These are phyloP conservation scores for Myiotriccus ornatus DNA, from an alignment of 2,797 vertebrate species.

Conservation along the genomic window DNA sequence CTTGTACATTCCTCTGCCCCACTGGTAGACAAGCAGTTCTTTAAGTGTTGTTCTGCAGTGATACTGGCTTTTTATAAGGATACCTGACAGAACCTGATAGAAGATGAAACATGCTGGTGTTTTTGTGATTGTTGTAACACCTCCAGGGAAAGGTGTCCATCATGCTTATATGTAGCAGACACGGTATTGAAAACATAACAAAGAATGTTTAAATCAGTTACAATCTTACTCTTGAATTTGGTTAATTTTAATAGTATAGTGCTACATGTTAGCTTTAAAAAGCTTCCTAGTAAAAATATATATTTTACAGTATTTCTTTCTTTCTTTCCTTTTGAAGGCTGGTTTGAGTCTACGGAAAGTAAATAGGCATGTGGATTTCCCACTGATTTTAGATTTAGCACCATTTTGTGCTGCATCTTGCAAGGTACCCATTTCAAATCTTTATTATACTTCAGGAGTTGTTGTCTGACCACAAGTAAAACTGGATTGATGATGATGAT, in stretches of 20 bases:
- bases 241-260: background rate
- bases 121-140: background rate
- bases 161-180: background rate
- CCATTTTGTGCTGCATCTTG: constrained; percentile 93
- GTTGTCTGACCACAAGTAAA: background rate
- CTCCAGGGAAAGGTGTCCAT: background rate
- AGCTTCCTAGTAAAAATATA: background rate
- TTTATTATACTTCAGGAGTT: background rate
- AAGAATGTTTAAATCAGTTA: background rate
- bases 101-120: background rate
- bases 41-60: background rate
- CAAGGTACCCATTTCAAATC: constrained; percentile 82
- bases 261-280: background rate
- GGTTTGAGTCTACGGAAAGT: constrained; percentile 95
- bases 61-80: background rate
- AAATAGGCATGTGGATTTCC: constrained; percentile 96
- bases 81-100: background rate
- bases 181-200: background rate
- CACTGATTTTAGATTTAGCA: constrained; percentile 89
- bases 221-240: background rate
- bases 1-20: background rate
- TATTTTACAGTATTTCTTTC: background rate
- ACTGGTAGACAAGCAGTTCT: background rate
- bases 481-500: background rate
- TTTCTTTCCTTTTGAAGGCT: constrained; percentile 76